Conservation (phyloP, 2,797 vertebrate genomes). For the Prunella strophiata region DNA sequence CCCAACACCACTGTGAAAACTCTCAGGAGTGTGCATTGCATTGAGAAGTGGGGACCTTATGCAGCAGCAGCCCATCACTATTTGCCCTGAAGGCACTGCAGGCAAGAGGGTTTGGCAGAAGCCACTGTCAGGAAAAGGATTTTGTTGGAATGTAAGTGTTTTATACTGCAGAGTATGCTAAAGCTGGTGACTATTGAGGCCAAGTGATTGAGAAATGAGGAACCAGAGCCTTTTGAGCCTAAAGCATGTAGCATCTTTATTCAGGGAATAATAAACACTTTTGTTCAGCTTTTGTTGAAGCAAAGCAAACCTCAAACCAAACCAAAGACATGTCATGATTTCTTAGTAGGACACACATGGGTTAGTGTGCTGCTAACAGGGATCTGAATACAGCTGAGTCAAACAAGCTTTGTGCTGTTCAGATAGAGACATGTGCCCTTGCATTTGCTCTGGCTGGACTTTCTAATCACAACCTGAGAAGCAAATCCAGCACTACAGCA, state of each 20-base stretch:
- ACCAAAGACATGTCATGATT: not conserved
- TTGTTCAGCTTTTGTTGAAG: not conserved
- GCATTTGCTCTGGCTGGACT: not conserved
- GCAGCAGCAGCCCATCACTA: not conserved
- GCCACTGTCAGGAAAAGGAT: not conserved
- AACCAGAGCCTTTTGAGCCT: not conserved
- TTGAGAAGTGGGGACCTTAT: not conserved
- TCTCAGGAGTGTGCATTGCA: not conserved
- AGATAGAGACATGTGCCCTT: not conserved
- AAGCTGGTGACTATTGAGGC: not conserved
- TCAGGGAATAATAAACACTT: not conserved
- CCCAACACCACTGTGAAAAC: not conserved
- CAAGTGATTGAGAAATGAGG: not conserved
- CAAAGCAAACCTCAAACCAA: not conserved
- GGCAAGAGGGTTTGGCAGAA: not conserved
- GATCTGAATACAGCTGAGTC: not conserved
- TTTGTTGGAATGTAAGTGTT: not conserved
- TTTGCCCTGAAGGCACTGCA: not conserved
- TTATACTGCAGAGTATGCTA: not conserved
- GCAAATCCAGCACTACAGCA: not conserved
- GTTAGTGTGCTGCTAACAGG: not conserved
- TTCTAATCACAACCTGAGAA: not conserved
- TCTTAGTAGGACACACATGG: not conserved
- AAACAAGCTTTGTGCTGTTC: not conserved
- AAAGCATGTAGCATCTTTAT: not conserved